These are phyloP conservation scores for Leptodactylus fuscus DNA, from an alignment of 2,113 vertebrate genomes.

Conservation along the genomic window DNA sequence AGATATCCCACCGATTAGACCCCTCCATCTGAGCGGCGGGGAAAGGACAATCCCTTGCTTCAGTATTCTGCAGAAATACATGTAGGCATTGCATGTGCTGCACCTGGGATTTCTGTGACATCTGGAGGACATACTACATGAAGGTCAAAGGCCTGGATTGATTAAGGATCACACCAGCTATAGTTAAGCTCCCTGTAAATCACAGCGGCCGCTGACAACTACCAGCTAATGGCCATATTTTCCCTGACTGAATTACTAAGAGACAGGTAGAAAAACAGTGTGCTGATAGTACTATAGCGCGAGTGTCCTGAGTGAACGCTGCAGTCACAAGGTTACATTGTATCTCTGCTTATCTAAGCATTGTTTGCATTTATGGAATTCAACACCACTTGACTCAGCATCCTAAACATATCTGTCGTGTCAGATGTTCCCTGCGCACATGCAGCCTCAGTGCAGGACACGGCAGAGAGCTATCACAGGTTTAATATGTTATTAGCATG, in stretches of 20 bases:
- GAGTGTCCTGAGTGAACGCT: neutral
- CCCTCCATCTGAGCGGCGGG: too few species aligned
- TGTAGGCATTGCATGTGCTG: too few species aligned
- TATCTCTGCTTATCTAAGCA: constrained; percentile 46
- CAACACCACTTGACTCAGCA: constrained; percentile 50
- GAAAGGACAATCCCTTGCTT: too few species aligned
- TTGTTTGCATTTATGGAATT: constrained; percentile 47
- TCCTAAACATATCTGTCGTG: constrained; percentile 52
- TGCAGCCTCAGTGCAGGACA: neutral
- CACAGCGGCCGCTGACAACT: neutral
- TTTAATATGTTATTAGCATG: neutral
- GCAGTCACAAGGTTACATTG: constrained; percentile 50
- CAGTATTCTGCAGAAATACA: too few species aligned
- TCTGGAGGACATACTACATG: too few species aligned
- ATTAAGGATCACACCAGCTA: neutral
- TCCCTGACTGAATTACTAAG: neutral
- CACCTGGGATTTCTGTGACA: neutral
- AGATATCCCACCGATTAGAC: too few species aligned
- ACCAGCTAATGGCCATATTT: constrained; percentile 14
- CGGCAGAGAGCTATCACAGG: neutral
- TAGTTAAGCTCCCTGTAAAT: constrained; percentile 10
- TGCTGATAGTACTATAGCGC: neutral
- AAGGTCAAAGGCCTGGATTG: neutral
- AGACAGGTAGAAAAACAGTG: constrained; percentile 54
- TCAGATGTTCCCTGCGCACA: constrained; percentile 38